A percentile compares a stretch with the other conserved stretches of the same genome.
Conservation (phyloP, 1,140 invertebrate species). For the Achatina immaculata region DNA sequence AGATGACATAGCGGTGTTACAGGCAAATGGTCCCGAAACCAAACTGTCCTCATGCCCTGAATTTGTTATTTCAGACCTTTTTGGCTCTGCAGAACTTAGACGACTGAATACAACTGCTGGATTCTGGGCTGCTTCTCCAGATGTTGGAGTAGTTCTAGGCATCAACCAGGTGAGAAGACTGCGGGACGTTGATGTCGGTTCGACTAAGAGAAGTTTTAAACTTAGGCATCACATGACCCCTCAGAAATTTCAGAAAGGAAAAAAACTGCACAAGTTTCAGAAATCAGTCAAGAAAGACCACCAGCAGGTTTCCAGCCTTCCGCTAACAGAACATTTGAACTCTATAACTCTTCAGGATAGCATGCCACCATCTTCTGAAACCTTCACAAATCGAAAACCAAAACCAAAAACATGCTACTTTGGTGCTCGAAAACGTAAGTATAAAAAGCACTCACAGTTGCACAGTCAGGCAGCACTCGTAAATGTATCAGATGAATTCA, state of each 20-base stretch:
- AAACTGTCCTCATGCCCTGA: neutral
- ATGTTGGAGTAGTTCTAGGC: slow-evolving; percentile 2
- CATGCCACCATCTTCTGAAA: neutral
- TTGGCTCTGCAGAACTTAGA: slow-evolving; percentile 17
- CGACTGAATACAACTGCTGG: slow-evolving; percentile 28
- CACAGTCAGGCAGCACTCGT: no score
- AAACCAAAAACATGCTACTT: neutral
- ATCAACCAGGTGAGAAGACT: neutral
- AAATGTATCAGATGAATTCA: no score
- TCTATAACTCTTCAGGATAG: no score
- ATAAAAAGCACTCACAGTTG: no score
- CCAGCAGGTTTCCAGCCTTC: neutral
- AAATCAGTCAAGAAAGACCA: neutral
- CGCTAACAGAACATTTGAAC: no score
- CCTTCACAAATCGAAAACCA: neutral
- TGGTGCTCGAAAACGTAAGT: neutral
- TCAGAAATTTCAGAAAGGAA: neutral
- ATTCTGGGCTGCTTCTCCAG: slow-evolving; percentile 24
- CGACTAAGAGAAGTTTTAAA: neutral
- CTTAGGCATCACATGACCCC: neutral
- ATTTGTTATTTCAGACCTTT: slow-evolving; percentile 17
- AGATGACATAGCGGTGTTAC: neutral
- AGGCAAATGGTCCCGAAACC: neutral
- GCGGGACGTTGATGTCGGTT: neutral
- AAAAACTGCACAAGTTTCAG: slow-evolving; percentile 16